Base-by-base conservation (phyloP, 2,797 vertebrate species). In the Melanotaenia pygmaea region DNA sequence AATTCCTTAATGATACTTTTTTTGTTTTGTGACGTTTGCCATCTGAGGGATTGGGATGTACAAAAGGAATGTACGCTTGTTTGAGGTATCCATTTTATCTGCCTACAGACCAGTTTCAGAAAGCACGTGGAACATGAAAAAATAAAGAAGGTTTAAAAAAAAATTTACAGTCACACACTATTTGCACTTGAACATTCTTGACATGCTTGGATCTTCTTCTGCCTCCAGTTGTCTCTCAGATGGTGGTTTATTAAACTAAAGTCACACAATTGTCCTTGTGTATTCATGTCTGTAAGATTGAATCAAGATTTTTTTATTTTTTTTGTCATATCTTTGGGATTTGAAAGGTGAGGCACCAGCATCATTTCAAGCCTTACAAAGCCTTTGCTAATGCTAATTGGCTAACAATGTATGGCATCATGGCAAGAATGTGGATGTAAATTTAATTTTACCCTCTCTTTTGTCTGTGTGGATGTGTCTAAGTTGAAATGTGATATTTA, bases 401-500 rank as follows among this genome's bases (percentile, higher is more conserved):
- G 79, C 86, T 86, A 70, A 86, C 67, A 65, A 81, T 77, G 67
- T 86, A 77, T 82, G 74, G 76, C 87, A 87, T 90, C 81, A 84
- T 50, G 54, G 78, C 85, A 73, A 90, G 89, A 92, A 90, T 87
- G 86, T 93, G 85, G 86, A 86, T 85, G 71, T 81, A 84, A 68
- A 85, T 83, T 87, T 43, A 2, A 70, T 72, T 80, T 71, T 59
- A 56, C 37, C 54, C 32, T 59, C n/a, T 64, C 71, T 37, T 80
- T 59, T 62, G 38, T 81, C 75, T 22, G 75, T 77, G 76, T 84
- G 67, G 77, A 13, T 82, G 59, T 85, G 75, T 85, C 82, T 86
- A 70, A 87, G 86, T 89, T 84, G 72, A 92, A 93, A 93, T 93
- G 89, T 94, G 91, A 94, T 93, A 82, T 70, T 80, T 76, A 89